Evolutionary conservation across 2,113 vertebrate species (phyloP).

Genomic region (Podilymbus podiceps): DNA sequence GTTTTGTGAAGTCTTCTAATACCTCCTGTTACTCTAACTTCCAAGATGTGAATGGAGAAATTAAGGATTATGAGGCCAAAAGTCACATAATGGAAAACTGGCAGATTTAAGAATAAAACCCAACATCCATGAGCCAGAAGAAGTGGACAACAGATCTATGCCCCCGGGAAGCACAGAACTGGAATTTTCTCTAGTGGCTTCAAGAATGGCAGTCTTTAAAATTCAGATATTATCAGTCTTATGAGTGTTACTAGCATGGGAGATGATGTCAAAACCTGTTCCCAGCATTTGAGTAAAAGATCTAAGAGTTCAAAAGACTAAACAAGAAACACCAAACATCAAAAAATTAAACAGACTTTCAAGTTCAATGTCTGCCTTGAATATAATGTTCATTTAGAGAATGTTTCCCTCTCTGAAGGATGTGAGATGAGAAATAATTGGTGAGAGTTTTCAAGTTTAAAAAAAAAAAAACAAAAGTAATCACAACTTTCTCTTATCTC

Average conservation of each 20-base stretch:
- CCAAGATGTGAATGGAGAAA: neutral
- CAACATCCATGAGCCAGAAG: neutral
- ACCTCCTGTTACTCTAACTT: neutral
- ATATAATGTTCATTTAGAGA: neutral
- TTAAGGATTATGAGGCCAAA: neutral
- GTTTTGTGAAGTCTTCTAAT: neutral
- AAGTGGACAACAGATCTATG: neutral
- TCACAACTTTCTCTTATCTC: neutral
- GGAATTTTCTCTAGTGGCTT: neutral
- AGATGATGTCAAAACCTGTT: constrained; percentile 3
- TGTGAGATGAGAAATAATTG: constrained; percentile 18
- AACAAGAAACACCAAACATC: constrained; percentile 31
- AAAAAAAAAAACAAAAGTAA: neutral
- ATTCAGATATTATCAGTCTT: constrained; percentile 6
- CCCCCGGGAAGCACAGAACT: neutral
- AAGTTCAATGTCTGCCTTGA: neutral
- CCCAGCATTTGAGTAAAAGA: constrained; percentile 40
- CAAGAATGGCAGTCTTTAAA: neutral
- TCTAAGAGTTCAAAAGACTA: constrained; percentile 37
- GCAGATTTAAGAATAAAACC: neutral
- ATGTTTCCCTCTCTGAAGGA: constrained; percentile 28
- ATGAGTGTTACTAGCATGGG: neutral
- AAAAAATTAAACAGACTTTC: constrained; percentile 44
- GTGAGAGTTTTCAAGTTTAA: neutral
- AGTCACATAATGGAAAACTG: neutral